Conservation (phyloP, 2,113 vertebrate species). For the Pituophis catenifer region DNA sequence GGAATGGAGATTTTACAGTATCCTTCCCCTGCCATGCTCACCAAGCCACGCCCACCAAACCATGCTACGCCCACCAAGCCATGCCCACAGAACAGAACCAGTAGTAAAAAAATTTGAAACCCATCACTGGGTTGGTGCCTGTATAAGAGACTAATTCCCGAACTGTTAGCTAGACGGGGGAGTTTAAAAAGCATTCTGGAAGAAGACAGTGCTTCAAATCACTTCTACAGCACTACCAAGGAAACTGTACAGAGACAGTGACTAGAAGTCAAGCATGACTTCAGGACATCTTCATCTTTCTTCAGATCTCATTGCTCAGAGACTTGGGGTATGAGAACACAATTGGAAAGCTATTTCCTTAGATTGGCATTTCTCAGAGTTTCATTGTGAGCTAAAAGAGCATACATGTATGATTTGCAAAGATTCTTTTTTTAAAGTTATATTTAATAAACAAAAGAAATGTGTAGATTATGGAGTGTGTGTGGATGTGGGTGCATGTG, state of each 20-base stretch:
- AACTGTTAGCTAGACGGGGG: not conserved
- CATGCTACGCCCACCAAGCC: too few relatives aligned
- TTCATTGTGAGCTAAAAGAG: not conserved
- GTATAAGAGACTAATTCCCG: not conserved
- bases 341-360: not conserved
- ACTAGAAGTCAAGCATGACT: not conserved
- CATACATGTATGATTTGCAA: not conserved
- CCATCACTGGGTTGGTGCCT: not conserved
- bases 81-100: too few relatives aligned
- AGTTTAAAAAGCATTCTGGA: not conserved
- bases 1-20: too few relatives aligned
- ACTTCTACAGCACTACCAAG: not conserved
- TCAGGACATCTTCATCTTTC: not conserved
- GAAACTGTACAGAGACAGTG: not conserved
- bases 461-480: not conserved
- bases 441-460: not conserved
- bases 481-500: not conserved
- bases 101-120: too few relatives aligned
- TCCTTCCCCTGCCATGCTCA: too few relatives aligned
- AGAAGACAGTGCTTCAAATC: not conserved
- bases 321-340: not conserved
- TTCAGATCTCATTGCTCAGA: not conserved
- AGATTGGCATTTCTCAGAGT: not conserved
- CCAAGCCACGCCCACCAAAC: too few relatives aligned
- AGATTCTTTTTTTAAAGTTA: not conserved